Base-by-base conservation (phyloP, 2,113 vertebrate species). In the Heterocephalus glaber region DNA sequence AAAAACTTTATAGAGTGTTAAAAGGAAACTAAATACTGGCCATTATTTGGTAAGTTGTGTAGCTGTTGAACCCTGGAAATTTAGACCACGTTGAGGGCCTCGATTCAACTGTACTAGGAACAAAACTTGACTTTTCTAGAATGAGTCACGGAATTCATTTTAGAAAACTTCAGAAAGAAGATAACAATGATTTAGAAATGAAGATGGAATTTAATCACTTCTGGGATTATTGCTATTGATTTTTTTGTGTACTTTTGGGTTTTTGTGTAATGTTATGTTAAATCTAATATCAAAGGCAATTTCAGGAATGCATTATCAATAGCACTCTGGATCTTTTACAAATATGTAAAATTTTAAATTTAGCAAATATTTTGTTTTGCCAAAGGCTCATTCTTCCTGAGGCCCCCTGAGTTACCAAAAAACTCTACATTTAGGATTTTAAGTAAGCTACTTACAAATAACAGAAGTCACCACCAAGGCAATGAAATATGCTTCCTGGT, bases 231-330 rank as follows among this genome's bases (percentile, higher is more conserved):
- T 90, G 22, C 13, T 76, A 95, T 77, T 76, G 74, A 92, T 95
- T 97, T 76, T 95, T 83, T 58, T 58, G 56, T 19, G 44, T 83
- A 68, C 24, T 89, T 85, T 92, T 6, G 14, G 2, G 4, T n/a
- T 66, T 38, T 35, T 66, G 56, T 87, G 33, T 44, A 81, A 92
- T 94, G 84, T 95, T 90, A 63, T 84, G 70, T 84, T 90, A 85
- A 86, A 66, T 79, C 90, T n/a, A 30, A 9, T 44, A 81, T 85
- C 58, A 89, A 94, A 84, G 76, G n/a, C 77, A 92, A 90, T 77
- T 90, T 97, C 52, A 79, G 66, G 56, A 12, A 83, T 52, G 14
- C 2, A 35, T 87, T 96, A 81, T 81, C 77, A 91, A 56, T 80
- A 79, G 44, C 2, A 63, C 7, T 84, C 49, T 84, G 52, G 92